These are phyloP conservation scores for Peromyscus melanophrys DNA, from an alignment of 2,797 vertebrate genomes.

Conservation along the genomic window DNA sequence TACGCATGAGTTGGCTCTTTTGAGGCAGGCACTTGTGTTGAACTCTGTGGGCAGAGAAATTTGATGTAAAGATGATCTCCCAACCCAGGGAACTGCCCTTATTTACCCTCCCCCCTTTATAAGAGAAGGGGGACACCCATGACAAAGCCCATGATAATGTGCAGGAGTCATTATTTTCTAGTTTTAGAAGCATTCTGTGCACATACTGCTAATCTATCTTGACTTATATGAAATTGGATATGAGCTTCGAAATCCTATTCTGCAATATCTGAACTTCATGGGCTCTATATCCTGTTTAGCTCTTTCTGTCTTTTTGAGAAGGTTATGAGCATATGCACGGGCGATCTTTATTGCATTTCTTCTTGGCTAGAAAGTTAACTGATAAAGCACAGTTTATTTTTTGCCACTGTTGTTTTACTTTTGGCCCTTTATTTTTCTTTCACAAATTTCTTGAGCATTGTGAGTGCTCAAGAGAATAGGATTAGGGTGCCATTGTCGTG, in stretches of 20 bases:
- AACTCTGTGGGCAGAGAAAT: background rate
- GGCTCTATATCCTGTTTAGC: slow-evolving; percentile 60
- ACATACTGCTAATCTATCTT: slow-evolving; percentile 63
- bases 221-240: slow-evolving; percentile 42
- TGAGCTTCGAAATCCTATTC: slow-evolving; percentile 61
- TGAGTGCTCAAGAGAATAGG: background rate
- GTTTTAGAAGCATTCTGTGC: background rate
- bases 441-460: background rate
- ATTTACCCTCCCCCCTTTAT: background rate
- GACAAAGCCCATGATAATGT: background rate
- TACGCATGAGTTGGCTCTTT: background rate
- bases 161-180: slow-evolving; percentile 52
- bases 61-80: background rate
- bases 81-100: background rate
- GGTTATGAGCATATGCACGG: background rate
- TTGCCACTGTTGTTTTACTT: background rate
- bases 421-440: background rate
- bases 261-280: slow-evolving; percentile 4
- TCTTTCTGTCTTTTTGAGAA: slow-evolving; percentile 61
- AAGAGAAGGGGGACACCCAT: background rate
- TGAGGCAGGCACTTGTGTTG: background rate
- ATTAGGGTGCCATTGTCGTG: background rate
- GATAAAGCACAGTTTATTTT: background rate
- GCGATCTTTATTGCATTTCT: slow-evolving; percentile 2
- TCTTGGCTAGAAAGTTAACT: slow-evolving; percentile 50